Conservation (phyloP, 2,797 vertebrate genomes). For the Danio albolineatus region DNA sequence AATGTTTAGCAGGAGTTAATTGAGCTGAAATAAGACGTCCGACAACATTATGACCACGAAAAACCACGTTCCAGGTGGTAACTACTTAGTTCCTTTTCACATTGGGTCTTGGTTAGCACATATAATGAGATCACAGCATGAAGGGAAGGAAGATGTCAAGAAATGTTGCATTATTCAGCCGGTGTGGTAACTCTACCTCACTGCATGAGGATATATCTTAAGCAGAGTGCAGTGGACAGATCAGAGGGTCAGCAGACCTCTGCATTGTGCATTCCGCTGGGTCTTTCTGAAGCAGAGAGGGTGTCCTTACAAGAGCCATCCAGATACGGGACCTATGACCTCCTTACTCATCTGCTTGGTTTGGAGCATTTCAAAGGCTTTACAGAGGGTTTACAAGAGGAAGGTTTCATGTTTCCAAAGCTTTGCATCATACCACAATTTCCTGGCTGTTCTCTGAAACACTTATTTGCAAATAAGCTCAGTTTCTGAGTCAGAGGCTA, state of each 20-base stretch:
- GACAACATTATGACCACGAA: slow-evolving; percentile 12
- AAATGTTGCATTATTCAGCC: slow-evolving; percentile 57
- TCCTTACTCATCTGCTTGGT: slow-evolving; percentile 2
- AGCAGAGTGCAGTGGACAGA: slow-evolving; percentile 9
- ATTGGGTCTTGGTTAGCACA: background rate
- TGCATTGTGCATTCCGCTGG: slow-evolving; percentile 30
- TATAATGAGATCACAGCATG: slow-evolving; percentile 20
- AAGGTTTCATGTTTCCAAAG: slow-evolving; percentile 39
- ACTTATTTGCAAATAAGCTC: background rate
- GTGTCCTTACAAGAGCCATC: slow-evolving; percentile 6
- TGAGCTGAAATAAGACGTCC: slow-evolving; percentile 37
- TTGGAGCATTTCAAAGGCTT: slow-evolving; percentile 10
- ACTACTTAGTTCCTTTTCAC: background rate
- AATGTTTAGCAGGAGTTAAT: slow-evolving; percentile 19
- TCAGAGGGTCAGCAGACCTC: slow-evolving; percentile 34
- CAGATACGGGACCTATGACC: slow-evolving; percentile 37
- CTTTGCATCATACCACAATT: background rate
- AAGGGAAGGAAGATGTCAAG: slow-evolving; percentile 1
- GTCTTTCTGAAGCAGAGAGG: background rate
- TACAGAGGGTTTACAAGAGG: slow-evolving; percentile 33
- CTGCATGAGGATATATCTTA: slow-evolving; percentile 36
- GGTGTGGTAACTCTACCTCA: slow-evolving; percentile 46
- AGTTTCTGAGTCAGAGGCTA: background rate
- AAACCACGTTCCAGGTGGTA: background rate
- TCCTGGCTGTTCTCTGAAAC: slow-evolving; percentile 17